These are phyloP conservation scores for Parochlus steinenii DNA, from an alignment of 2,888 invertebrate genomes.

Conservation along the genomic window DNA sequence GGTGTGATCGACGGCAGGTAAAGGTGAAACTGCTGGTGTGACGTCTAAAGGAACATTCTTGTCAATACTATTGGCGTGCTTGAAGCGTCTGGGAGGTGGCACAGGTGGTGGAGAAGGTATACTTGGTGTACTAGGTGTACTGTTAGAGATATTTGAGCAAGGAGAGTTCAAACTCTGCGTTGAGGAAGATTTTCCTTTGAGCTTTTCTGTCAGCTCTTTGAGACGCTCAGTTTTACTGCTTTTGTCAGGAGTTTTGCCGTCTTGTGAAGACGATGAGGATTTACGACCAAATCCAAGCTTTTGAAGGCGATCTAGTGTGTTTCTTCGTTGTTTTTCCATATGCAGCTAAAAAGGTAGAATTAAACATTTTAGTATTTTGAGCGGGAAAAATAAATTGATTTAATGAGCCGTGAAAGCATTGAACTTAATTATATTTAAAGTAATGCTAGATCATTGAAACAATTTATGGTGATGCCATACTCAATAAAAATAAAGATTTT, in stretches of 20 bases:
- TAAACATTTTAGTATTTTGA: no score
- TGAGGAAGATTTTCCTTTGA: slow-evolving; percentile 35
- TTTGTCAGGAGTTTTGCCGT: slow-evolving; percentile 32
- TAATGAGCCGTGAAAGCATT: no score
- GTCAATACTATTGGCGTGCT: slow-evolving; percentile 34
- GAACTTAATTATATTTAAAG: no score
- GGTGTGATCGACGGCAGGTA: slow-evolving; percentile 1
- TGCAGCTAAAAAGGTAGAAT: no score
- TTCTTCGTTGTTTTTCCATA: slow-evolving; percentile 32
- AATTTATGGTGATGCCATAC: no score
- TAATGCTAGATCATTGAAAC: no score
- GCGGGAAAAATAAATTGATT: no score
- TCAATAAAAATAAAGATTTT: no score
- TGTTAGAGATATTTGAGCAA: no score
- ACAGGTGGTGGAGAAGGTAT: slow-evolving; percentile 34
- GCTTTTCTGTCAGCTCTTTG: slow-evolving; percentile 59
- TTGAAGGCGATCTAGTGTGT: slow-evolving; percentile 70
- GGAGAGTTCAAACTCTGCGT: slow-evolving; percentile 1
- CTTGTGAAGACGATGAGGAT: slow-evolving; percentile 13
- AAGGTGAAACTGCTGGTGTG: slow-evolving; percentile 15
- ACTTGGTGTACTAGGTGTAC: slow-evolving; percentile 16
- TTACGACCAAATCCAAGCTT: slow-evolving; percentile 51
- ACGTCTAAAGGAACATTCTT: no score
- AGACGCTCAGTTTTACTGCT: slow-evolving; percentile 45
- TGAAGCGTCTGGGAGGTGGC: slow-evolving; percentile 36